Evolutionary conservation across 2,888 invertebrate species (phyloP).

Genomic region (Venusia cambrica): DNA sequence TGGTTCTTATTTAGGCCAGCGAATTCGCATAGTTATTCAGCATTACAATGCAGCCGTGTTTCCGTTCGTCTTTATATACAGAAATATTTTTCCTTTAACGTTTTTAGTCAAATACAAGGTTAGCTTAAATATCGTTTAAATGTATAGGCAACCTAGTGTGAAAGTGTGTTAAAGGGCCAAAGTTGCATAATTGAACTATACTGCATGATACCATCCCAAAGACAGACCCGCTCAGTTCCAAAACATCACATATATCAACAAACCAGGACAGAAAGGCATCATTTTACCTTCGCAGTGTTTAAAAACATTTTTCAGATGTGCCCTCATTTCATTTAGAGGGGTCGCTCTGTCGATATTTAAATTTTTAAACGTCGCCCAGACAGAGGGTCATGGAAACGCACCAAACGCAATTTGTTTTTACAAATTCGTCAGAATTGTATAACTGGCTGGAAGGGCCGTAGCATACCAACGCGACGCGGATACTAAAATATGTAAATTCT

Average conservation of each 20-base stretch:
- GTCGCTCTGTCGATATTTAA: conserved; percentile 71
- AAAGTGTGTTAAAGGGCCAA: too few species aligned
- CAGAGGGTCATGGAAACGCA: conserved; percentile 41
- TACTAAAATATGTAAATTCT: too few species aligned
- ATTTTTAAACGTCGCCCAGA: conserved; percentile 71
- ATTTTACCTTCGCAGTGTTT: conserved; percentile 34
- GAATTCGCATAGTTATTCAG: too few species aligned
- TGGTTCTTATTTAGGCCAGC: too few species aligned
- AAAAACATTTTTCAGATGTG: conserved; percentile 56
- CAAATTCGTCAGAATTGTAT: conserved; percentile 57
- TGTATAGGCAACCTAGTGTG: too few species aligned
- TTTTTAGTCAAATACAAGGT: too few species aligned
- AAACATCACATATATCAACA: conserved; percentile 39
- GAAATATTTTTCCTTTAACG: too few species aligned
- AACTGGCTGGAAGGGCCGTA: too few species aligned
- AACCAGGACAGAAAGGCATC: conserved; percentile 32
- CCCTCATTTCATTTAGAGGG: conserved; percentile 68
- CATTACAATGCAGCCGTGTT: too few species aligned
- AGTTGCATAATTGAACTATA: conserved; percentile 1
- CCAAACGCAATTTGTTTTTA: conserved; percentile 64
- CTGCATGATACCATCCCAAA: conserved; percentile 38
- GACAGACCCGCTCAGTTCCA: conserved; percentile 25
- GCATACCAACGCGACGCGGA: too few species aligned
- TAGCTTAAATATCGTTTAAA: too few species aligned
- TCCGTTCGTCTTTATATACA: too few species aligned